Evolutionary conservation across 2,888 invertebrate genomes (phyloP), one percentile per base, ranked within the genome.

Genomic region (Hirtodrosophila alboralis): DNA sequence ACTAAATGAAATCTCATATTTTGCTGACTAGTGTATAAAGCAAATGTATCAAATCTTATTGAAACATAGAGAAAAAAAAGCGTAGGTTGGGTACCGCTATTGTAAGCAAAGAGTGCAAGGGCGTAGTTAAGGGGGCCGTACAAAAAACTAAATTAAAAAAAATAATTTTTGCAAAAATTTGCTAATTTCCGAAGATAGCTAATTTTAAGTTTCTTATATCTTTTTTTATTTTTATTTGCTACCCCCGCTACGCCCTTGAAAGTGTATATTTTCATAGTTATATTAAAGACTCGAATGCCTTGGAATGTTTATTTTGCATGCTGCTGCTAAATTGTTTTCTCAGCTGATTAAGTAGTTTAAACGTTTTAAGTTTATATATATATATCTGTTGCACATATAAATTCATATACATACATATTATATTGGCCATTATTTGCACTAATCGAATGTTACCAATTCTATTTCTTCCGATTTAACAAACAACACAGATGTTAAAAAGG

Each of bases 401-500:
- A 38, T n/a, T 31, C 30, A 27, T 36, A 18, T 30, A 34, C 28
- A 12, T 40, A n/a, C n/a, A n/a, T 23, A 41, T 9, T 16, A 44
- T 51, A 38, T 58, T 33, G 41, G 48, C 56, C 51, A 61, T 14
- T 14, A 60, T 45, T 23, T 36, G 43, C 41, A 62, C 75, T 81
- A 81, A 85, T 72, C 62, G 59, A 75, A 75, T 85, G 75, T 64
- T 61, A 62, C 36, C 58, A 62, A 63, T 68, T 66, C 53, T 84
- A 26, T 67, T 62, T 73, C 43, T 57, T 23, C 28, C 38, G 28
- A 60, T 44, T 36, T 53, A 74, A 81, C 30, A 43, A 58, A 74
- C 37, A 16, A 45, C 45, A 37, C 67, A 84, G 83, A 85, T 86
- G 75, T 83, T 84, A 56, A 86, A 69, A 62, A 47, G 52, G 63